Evolutionary conservation across 1,140 invertebrate genomes (phyloP).

Genomic region (Leucophenga varia): DNA sequence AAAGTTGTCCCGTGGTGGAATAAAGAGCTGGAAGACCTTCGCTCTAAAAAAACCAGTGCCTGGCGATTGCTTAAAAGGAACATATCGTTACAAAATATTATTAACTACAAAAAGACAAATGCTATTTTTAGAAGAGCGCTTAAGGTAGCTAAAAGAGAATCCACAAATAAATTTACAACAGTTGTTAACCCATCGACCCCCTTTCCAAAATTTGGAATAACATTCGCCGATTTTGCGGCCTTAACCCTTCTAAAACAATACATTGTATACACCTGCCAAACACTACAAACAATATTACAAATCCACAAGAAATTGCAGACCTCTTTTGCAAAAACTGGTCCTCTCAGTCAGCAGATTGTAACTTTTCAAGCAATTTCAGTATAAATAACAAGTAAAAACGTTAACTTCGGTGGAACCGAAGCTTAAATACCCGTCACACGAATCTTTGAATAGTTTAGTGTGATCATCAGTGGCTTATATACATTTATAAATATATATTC

Average conservation of each 20-base stretch:
- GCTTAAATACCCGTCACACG: no score
- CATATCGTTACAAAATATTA: slow-evolving; percentile 7
- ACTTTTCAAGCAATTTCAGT: not conserved
- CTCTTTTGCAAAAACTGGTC: slow-evolving; percentile 9
- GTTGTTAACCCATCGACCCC: slow-evolving; percentile 8
- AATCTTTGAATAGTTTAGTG: no score
- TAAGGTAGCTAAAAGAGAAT: slow-evolving; percentile 11
- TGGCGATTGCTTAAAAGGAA: slow-evolving; percentile 5
- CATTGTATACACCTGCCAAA: slow-evolving; percentile 2
- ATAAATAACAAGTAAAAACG: no score
- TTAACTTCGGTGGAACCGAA: no score
- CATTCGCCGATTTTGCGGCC: slow-evolving; percentile 8
- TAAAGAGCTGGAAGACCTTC: not conserved
- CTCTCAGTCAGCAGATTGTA: not conserved
- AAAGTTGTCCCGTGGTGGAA: slow-evolving; percentile 12
- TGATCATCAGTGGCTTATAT: no score
- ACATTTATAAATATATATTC: no score
- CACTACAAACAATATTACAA: not conserved
- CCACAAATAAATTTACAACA: slow-evolving; percentile 8
- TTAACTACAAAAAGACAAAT: slow-evolving; percentile 6
- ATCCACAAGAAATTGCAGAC: slow-evolving; percentile 6
- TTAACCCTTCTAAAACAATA: not conserved
- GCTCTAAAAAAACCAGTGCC: not conserved
- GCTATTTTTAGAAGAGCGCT: slow-evolving; percentile 10
- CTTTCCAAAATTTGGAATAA: slow-evolving; percentile 7